Evolutionary conservation across 2,888 invertebrate genomes (phyloP).

Genomic region (Spicauda simplicius): DNA sequence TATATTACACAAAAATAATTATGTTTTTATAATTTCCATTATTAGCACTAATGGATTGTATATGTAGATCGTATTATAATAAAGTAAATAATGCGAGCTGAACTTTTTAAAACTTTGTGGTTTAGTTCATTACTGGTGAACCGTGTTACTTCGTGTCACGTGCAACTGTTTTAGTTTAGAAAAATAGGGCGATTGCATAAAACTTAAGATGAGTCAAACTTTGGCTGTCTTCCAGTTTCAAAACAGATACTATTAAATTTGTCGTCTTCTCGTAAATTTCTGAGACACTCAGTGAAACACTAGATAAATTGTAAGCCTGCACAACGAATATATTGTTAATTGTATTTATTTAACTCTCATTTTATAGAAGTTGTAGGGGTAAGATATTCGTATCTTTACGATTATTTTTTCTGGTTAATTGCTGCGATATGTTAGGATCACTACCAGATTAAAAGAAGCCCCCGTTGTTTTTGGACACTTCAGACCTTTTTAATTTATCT

Average conservation of each 20-base stretch:
- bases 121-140: slow-evolving; percentile 5
- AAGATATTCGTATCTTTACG: no score
- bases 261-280: slow-evolving; percentile 58
- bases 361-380: not conserved
- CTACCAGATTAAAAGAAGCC: no score
- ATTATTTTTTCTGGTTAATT: no score
- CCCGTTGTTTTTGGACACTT: no score
- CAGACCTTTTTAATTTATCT: no score
- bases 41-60: no score
- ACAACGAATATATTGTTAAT: not conserved
- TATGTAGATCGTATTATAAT: no score
- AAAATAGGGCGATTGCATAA: slow-evolving; percentile 84
- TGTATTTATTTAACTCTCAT: not conserved
- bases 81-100: not conserved
- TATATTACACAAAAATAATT: no score
- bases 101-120: not conserved
- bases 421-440: no score
- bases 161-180: slow-evolving; percentile 77
- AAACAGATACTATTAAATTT: slow-evolving; percentile 73
- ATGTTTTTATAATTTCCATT: no score
- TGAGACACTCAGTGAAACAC: slow-evolving; percentile 37
- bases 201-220: slow-evolving; percentile 72
- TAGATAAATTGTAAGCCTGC: slow-evolving; percentile 46
- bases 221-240: slow-evolving; percentile 75
- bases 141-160: slow-evolving; percentile 59